Evolutionary conservation across 1,140 invertebrate species (phyloP).

Genomic region (Eueides isabella): DNA sequence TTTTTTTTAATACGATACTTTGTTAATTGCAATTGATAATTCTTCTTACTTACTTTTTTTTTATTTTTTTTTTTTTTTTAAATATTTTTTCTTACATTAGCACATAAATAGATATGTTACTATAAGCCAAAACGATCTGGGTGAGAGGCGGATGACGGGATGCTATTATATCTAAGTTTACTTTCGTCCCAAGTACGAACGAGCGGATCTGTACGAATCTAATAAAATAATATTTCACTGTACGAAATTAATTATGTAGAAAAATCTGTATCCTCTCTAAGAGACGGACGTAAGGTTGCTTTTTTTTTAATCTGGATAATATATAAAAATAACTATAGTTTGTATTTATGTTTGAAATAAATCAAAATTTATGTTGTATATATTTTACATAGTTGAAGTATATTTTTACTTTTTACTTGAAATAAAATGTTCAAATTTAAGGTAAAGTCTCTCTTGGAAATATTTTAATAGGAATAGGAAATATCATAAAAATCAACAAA

Average conservation of each 20-base stretch:
- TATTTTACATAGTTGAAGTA: too few species aligned
- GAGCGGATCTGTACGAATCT: not conserved
- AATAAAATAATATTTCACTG: slow-evolving; percentile 3
- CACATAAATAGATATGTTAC: too few species aligned
- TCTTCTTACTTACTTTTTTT: too few species aligned
- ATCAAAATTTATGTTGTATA: too few species aligned
- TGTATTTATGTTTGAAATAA: not conserved
- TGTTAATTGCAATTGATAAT: too few species aligned
- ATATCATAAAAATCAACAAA: too few species aligned
- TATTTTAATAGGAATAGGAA: too few species aligned
- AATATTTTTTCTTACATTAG: not conserved
- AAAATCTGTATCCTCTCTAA: not conserved
- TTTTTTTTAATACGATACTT: too few species aligned
- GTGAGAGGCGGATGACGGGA: not conserved
- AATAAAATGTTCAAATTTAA: too few species aligned
- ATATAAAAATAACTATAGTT: not conserved
- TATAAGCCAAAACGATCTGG: not conserved
- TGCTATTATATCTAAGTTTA: not conserved
- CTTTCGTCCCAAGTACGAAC: not conserved
- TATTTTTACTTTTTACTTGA: too few species aligned
- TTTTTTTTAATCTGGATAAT: not conserved
- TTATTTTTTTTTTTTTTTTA: too few species aligned
- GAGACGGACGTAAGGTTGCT: not conserved
- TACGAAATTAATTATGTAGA: not conserved
- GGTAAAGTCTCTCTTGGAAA: too few species aligned